Evolutionary conservation across 2,113 vertebrate species (phyloP).

Genomic region (Embiotoca jacksoni): DNA sequence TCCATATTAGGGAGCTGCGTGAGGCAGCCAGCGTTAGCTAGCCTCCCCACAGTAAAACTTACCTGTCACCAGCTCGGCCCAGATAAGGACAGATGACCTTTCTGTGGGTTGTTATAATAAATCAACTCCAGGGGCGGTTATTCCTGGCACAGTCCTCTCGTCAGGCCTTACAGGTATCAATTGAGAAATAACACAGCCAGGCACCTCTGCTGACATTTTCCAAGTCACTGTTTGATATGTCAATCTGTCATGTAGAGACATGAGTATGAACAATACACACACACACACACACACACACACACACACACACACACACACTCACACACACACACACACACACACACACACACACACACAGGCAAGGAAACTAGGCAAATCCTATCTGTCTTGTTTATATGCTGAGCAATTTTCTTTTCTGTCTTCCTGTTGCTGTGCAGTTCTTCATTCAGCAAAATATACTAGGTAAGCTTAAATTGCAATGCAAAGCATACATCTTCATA

Average conservation of each 20-base stretch:
- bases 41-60: slow-evolving; percentile 67
- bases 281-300: not conserved
- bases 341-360: not conserved
- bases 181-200: slow-evolving; percentile 67
- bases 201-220: slow-evolving; percentile 59
- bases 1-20: slow-evolving; percentile 57
- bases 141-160: slow-evolving; percentile 61
- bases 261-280: slow-evolving; percentile 12
- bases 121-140: slow-evolving; percentile 73
- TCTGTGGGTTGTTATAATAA: slow-evolving; percentile 72
- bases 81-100: slow-evolving; percentile 82
- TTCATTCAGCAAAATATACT: not conserved
- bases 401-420: slow-evolving; percentile 1
- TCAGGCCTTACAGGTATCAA: slow-evolving; percentile 68
- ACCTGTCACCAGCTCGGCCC: slow-evolving; percentile 67
- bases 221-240: slow-evolving; percentile 65
- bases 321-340: not conserved
- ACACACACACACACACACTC: not conserved
- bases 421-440: not conserved
- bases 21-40: slow-evolving; percentile 46
- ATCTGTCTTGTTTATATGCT: slow-evolving; percentile 5
- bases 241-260: slow-evolving; percentile 65
- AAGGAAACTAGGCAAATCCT: not conserved
- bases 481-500: not conserved
- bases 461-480: not conserved